Evolutionary conservation across 2,797 vertebrate species (phyloP).

Genomic region (Arrhamphus sclerolepis): DNA sequence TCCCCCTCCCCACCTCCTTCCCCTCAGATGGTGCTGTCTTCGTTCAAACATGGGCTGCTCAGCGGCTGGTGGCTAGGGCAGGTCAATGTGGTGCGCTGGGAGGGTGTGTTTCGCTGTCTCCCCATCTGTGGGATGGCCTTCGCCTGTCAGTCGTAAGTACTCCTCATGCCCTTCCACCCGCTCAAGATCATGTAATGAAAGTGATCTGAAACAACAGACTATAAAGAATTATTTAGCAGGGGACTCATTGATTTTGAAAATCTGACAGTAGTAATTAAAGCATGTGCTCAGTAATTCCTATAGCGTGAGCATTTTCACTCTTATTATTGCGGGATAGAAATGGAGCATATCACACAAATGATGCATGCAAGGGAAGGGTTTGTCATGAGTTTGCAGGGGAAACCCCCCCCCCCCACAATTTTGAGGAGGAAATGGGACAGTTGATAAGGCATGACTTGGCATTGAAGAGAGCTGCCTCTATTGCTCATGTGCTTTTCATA

Average conservation of each 20-base stretch:
- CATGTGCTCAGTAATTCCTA: conserved; percentile 10
- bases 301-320: conserved; percentile 13
- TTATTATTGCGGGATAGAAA: conserved; percentile 36
- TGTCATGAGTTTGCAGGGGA: conserved; percentile 21
- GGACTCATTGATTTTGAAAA: conserved; percentile 19
- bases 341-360: conserved; percentile 11
- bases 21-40: conserved; percentile 92
- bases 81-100: conserved; percentile 91
- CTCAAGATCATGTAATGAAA: conserved; percentile 45
- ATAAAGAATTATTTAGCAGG: conserved; percentile 1
- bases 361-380: conserved; percentile 40
- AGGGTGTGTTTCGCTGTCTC: conserved; percentile 97
- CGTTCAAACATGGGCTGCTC: conserved; percentile 94
- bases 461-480: conserved; percentile 28
- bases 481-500: conserved; percentile 29
- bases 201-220: conserved; percentile 26
- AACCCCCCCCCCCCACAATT: too few species aligned
- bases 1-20: conserved; percentile 52
- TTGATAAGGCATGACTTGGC: background rate
- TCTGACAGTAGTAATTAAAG: conserved; percentile 17
- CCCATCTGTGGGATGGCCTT: conserved; percentile 99
- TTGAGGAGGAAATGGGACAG: conserved; percentile 19
- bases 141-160: conserved; percentile 99
- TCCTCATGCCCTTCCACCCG: conserved; percentile 43
- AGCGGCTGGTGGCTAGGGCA: conserved; percentile 90